Evolutionary conservation across 2,113 vertebrate species (phyloP).

Genomic region (Kryptolebias marmoratus): DNA sequence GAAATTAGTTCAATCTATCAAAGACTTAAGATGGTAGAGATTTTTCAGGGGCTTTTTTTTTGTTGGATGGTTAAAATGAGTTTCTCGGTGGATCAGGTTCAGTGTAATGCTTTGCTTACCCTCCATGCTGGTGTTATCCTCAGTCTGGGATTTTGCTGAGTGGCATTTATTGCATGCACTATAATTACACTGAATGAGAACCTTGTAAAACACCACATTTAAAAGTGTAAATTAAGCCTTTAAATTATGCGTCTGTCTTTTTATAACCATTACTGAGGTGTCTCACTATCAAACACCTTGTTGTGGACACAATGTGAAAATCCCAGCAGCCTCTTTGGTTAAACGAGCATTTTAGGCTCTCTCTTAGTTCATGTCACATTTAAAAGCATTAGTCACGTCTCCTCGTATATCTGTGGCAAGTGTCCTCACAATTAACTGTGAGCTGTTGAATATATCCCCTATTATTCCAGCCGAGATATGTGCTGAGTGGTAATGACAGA

Average conservation of each 20-base stretch:
- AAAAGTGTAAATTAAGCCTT: not conserved
- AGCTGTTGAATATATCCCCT: slow-evolving; percentile 40
- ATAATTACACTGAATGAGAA: no score
- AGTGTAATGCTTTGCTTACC: no score
- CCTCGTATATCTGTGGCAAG: slow-evolving; percentile 5
- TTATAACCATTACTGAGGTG: no score
- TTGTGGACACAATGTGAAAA: slow-evolving; percentile 2
- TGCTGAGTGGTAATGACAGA: slow-evolving; percentile 67
- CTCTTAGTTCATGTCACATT: not conserved
- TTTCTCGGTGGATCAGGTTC: no score
- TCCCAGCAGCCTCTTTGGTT: not conserved
- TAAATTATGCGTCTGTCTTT: not conserved
- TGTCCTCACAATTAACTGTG: slow-evolving; percentile 30
- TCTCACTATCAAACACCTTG: not conserved
- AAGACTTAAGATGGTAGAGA: no score
- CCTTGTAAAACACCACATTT: no score
- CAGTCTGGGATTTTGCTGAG: no score
- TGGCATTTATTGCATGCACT: no score
- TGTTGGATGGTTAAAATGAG: no score
- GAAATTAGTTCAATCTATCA: no score
- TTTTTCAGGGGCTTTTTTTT: no score
- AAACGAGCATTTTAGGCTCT: slow-evolving; percentile 2
- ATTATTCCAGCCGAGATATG: slow-evolving; percentile 42
- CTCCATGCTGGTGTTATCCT: no score
- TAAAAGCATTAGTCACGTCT: slow-evolving; percentile 6